phyloP scores from a whole-genome alignment of 2,888 invertebrate species.

The Papilio demoleus region DNA sequence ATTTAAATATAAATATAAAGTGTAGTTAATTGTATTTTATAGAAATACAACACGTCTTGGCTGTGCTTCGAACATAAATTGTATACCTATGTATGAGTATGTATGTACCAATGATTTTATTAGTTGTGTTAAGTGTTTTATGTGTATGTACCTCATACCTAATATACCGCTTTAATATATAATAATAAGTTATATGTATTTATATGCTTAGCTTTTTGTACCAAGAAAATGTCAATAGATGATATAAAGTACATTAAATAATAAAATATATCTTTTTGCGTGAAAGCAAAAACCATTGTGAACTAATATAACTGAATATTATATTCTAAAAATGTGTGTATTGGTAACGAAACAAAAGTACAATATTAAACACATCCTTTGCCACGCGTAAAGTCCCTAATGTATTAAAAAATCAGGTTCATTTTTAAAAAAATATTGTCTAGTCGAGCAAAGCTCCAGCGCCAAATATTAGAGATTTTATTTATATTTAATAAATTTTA shows the following conservation, averaged over 20 bases:
- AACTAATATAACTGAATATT: background rate
- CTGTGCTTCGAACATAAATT: constrained; percentile 74
- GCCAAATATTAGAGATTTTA: constrained; percentile 17
- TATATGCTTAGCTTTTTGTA: constrained; percentile 32
- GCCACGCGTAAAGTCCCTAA: background rate
- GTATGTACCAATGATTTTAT: constrained; percentile 34
- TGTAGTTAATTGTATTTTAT: constrained; percentile 58
- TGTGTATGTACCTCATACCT: constrained; percentile 13
- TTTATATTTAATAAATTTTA: constrained; percentile 4
- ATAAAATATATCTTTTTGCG: background rate
- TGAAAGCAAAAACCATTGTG: background rate
- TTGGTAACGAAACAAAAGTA: constrained; percentile 8
- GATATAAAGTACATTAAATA: background rate
- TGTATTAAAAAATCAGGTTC: background rate
- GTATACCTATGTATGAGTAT: constrained; percentile 45
- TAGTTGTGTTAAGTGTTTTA: constrained; percentile 23
- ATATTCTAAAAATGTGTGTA: constrained; percentile 1
- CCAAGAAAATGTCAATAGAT: background rate
- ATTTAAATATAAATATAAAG: constrained; percentile 53
- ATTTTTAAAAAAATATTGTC: background rate
- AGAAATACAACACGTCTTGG: constrained; percentile 69
- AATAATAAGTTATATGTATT: background rate
- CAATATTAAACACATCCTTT: background rate
- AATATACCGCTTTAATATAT: constrained; percentile 22
- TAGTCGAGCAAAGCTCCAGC: constrained; percentile 28